A percentile compares a stretch with the other conserved stretches of the same genome.
Evolutionary conservation across 2,888 invertebrate genomes (phyloP).

Genomic region (Perithous albicinctus): DNA sequence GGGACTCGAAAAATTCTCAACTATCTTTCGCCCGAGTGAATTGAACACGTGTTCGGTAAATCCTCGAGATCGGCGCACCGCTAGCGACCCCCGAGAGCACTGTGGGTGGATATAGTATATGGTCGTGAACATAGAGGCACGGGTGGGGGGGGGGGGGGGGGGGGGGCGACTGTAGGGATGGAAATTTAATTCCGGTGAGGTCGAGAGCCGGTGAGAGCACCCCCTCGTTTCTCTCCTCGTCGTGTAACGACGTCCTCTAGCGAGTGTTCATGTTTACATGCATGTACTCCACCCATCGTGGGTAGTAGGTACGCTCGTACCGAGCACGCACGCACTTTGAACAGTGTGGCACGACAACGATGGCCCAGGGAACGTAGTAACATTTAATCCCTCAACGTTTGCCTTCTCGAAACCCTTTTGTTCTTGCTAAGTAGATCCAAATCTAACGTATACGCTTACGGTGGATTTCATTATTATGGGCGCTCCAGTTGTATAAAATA

Average conservation of each 20-base stretch:
- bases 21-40: conserved; percentile 49
- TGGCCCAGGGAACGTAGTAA: conserved; percentile 10
- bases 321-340: conserved; percentile 65
- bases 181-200: conserved; percentile 66
- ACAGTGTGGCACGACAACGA: conserved; percentile 34
- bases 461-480: neutral
- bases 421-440: conserved; percentile 2
- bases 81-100: conserved; percentile 17
- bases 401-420: conserved; percentile 20
- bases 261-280: conserved; percentile 73
- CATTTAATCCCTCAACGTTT: conserved; percentile 44
- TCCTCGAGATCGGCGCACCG: conserved; percentile 31
- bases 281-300: conserved; percentile 70
- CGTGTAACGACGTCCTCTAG: conserved; percentile 71
- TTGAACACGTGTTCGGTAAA: conserved; percentile 55
- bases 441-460: neutral
- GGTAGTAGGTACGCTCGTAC: conserved; percentile 58
- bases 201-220: conserved; percentile 66
- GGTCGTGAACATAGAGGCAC: conserved; percentile 1
- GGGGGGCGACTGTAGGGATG: conserved; percentile 16
- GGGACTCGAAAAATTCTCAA: conserved; percentile 40
- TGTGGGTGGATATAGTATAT: conserved; percentile 21
- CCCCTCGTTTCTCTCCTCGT: conserved; percentile 66
- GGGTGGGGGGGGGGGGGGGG: neutral
- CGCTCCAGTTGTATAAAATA: too few species aligned